These are phyloP conservation scores for Synergus itoensis DNA, from an alignment of 2,888 invertebrate genomes.

Conservation along the genomic window DNA sequence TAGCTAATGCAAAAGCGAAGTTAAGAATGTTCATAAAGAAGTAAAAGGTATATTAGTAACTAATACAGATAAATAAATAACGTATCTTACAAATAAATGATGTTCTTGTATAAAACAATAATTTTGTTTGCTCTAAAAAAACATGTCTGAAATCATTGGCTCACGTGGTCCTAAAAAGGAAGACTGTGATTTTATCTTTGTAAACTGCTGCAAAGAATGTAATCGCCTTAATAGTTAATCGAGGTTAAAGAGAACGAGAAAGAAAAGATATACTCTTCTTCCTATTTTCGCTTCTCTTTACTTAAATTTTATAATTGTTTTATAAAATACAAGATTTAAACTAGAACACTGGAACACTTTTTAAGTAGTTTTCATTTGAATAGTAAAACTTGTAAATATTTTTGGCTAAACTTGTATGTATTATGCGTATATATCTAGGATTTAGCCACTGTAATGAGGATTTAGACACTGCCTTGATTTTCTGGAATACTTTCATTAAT, in stretches of 20 bases:
- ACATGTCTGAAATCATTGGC: not conserved
- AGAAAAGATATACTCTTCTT: not conserved
- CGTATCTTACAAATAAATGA: too few relatives aligned
- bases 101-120: not conserved
- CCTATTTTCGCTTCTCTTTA: not conserved
- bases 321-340: not conserved
- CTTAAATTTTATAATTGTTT: slow-evolving; percentile 9
- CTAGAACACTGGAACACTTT: not conserved
- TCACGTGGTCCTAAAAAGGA: not conserved
- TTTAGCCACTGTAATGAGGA: not conserved
- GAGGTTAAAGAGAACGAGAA: not conserved
- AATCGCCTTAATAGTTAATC: slow-evolving; percentile 15
- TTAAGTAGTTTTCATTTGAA: not conserved
- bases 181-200: not conserved
- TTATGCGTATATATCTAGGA: not conserved
- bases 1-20: not conserved
- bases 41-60: not conserved
- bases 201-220: slow-evolving; percentile 1
- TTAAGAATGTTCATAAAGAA: not conserved
- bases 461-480: not conserved
- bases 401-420: not conserved
- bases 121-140: slow-evolving; percentile 12
- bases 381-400: not conserved
- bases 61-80: too few relatives aligned
- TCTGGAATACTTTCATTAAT: not conserved